phyloP scores from a whole-genome alignment of 2,888 invertebrate genomes.

The Calameuta pallipes region DNA sequence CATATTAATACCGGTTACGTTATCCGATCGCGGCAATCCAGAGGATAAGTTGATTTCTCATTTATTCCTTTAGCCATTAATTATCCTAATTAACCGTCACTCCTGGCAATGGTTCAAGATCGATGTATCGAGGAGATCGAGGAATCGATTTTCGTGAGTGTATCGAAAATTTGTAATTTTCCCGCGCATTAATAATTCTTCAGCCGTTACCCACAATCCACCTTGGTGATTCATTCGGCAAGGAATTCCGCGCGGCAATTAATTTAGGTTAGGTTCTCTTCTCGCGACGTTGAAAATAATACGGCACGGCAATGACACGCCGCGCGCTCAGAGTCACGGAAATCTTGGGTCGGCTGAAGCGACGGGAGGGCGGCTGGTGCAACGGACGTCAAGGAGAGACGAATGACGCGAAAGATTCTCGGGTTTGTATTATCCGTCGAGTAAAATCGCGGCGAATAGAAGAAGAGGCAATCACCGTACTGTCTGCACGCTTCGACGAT shows the following conservation, averaged over 20 bases:
- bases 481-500: slow-evolving; percentile 50
- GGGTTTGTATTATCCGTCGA: background rate
- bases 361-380: background rate
- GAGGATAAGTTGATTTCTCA: background rate
- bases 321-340: background rate
- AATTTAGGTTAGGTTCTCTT: background rate
- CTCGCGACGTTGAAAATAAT: background rate
- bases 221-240: background rate
- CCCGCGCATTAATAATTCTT: background rate
- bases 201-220: background rate
- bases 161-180: background rate
- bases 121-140: background rate
- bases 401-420: background rate
- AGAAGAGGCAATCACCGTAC: slow-evolving; percentile 40
- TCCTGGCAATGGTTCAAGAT: background rate
- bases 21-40: background rate
- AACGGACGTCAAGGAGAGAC: background rate
- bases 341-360: background rate
- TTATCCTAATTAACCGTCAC: background rate
- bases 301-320: background rate
- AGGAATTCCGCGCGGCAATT: background rate
- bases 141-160: background rate
- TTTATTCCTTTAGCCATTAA: background rate
- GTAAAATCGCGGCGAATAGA: background rate
- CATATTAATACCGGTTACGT: background rate